These are phyloP conservation scores for Synergus laeviventris DNA, from an alignment of 2,888 invertebrate genomes.

Conservation along the genomic window DNA sequence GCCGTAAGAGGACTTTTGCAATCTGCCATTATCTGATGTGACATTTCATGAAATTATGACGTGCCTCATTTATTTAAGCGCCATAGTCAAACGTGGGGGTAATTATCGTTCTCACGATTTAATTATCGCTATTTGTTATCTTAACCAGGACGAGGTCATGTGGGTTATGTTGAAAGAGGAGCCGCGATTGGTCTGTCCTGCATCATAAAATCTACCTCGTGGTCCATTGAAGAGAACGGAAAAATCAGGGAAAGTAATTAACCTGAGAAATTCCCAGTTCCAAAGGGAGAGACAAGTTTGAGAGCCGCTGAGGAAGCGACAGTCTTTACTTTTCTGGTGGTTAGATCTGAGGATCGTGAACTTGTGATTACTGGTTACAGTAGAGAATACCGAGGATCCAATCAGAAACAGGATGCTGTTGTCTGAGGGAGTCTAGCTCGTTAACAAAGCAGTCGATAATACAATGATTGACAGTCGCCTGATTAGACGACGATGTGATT, in stretches of 20 bases:
- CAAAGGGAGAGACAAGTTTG: background rate
- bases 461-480: constrained; percentile 69
- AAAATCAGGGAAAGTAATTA: constrained; percentile 31
- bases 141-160: constrained; percentile 1
- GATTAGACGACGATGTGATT: constrained; percentile 62
- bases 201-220: constrained; percentile 11
- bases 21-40: constrained; percentile 66
- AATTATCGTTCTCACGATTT: constrained; percentile 70
- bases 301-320: background rate
- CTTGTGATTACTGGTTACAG: constrained; percentile 49
- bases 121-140: constrained; percentile 67
- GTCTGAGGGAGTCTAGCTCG: constrained; percentile 60
- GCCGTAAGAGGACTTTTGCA: constrained; percentile 49
- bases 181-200: constrained; percentile 6
- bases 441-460: constrained; percentile 68
- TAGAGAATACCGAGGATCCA: constrained; percentile 57
- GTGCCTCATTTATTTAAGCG: constrained; percentile 57
- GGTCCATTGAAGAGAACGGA: background rate
- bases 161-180: constrained; percentile 13
- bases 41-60: constrained; percentile 70
- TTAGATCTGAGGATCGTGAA: constrained; percentile 56
- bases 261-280: constrained; percentile 30
- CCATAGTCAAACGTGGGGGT: constrained; percentile 52
- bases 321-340: constrained; percentile 10
- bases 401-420: constrained; percentile 69